Evolutionary conservation across 2,888 invertebrate genomes (phyloP), one percentile per base, ranked within the genome.

Genomic region (Pollenia labialis): DNA sequence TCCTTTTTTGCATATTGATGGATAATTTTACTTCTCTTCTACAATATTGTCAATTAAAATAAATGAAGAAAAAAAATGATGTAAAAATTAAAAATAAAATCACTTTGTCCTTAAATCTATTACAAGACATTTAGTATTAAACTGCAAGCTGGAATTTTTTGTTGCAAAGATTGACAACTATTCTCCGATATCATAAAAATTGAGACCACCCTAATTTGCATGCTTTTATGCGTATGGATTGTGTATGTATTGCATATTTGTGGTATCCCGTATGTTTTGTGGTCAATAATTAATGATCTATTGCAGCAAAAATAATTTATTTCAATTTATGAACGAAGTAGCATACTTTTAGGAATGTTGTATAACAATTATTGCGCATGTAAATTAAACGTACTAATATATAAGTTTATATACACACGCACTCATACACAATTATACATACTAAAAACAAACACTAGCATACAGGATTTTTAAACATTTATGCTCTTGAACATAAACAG

Each of bases 281-380:
- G 87, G 85, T 87, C 85, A 85, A 88, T 88, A 87, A 88, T 87
- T 88, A 88, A 88, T 87, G 87, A 86, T 89, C 80, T 87, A 87
- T 87, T 88, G 88, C 85, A 85, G 87, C 74, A 74, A 87, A 86
- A 88, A 88, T 87, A 87, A 87, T 87, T 87, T 87, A 89, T 88
- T 89, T 88, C 80, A 87, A 84, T 88, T 88, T 88, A 66, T 83
- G 64, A 75, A 69, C 68, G 79, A 23, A 62, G 23, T 69, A 64
- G 71, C 87, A 72, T 64, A 88, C 85, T 82, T 87, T 71, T 81
- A 84, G 80, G 84, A 82, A 52, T 77, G 52, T 74, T 87, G 88
- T 85, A 64, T 60, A 85, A 89, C 88, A 88, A 87, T 87, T 89
- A 87, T 85, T 88, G 87, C 64, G 44, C 81, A 85, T 88, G 87